phyloP scores from a whole-genome alignment of 2,113 vertebrate genomes.

The Macroglossus sobrinus region DNA sequence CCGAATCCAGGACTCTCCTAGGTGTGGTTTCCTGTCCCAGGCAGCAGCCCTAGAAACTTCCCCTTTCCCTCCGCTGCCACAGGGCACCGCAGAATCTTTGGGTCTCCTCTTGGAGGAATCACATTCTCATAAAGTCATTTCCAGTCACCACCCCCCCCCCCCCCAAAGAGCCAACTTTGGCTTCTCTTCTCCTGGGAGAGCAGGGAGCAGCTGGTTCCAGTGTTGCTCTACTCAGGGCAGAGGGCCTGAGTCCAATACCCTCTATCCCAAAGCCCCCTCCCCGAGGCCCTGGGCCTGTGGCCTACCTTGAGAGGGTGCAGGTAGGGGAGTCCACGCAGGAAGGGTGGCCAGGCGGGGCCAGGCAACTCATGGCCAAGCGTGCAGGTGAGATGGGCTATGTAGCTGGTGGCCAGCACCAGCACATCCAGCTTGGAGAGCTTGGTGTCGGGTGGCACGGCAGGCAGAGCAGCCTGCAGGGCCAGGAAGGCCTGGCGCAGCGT shows the following conservation, averaged over 20 bases:
- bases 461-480: slow-evolving; percentile 89
- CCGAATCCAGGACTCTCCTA: neutral
- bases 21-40: neutral
- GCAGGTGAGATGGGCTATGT: slow-evolving; percentile 89
- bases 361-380: slow-evolving; percentile 80
- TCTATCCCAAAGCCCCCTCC: neutral
- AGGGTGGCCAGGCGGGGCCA: slow-evolving; percentile 43
- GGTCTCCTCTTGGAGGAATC: neutral
- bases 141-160: neutral
- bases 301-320: slow-evolving; percentile 90
- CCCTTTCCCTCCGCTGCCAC: neutral
- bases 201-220: neutral
- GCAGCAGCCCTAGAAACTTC: neutral
- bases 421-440: slow-evolving; percentile 92
- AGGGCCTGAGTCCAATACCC: neutral
- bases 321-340: slow-evolving; percentile 79
- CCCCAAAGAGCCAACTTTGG: neutral
- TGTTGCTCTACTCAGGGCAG: neutral
- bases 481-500: slow-evolving; percentile 89
- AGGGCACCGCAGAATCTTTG: neutral
- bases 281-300: neutral
- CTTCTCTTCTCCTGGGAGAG: neutral
- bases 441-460: slow-evolving; percentile 87
- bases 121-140: neutral
- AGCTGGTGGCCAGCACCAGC: slow-evolving; percentile 90